Evolutionary conservation across 2,113 vertebrate genomes (phyloP).

Genomic region (Macroglossus sobrinus): DNA sequence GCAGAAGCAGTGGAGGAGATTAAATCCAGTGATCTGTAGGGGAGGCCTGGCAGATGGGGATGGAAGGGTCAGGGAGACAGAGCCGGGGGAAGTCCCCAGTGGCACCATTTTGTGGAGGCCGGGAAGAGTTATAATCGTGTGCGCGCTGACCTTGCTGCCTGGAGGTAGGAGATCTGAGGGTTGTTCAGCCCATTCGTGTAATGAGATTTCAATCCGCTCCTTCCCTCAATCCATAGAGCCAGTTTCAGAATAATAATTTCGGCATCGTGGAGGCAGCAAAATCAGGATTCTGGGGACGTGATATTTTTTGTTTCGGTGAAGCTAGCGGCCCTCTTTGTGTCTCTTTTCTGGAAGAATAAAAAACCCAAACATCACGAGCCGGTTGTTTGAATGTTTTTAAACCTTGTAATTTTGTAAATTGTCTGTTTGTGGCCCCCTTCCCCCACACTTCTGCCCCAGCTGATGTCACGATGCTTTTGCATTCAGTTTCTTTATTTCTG

Average conservation of each 20-base stretch:
- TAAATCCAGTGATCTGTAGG: neutral
- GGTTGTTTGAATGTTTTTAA: slow-evolving; percentile 65
- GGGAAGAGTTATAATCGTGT: too few relatives aligned
- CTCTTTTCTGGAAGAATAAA: slow-evolving; percentile 56
- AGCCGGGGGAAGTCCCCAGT: neutral
- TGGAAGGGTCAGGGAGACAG: neutral
- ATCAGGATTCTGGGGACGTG: neutral
- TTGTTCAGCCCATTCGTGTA: neutral
- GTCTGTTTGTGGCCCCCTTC: slow-evolving; percentile 53
- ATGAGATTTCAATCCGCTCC: neutral
- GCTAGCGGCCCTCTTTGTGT: neutral
- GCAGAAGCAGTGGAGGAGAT: neutral
- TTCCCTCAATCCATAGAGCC: neutral
- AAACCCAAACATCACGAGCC: slow-evolving; percentile 42
- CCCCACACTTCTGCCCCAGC: neutral
- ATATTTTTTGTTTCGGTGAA: slow-evolving; percentile 50
- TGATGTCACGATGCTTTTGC: neutral
- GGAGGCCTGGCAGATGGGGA: neutral
- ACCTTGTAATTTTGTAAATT: slow-evolving; percentile 65
- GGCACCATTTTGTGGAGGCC: neutral
- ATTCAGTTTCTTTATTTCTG: neutral
- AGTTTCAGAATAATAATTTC: neutral
- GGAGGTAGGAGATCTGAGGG: neutral
- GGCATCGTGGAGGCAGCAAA: neutral
- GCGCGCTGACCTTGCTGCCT: neutral